These are phyloP conservation scores for Mastomys coucha DNA, from an alignment of 2,113 vertebrate species.

Conservation along the genomic window DNA sequence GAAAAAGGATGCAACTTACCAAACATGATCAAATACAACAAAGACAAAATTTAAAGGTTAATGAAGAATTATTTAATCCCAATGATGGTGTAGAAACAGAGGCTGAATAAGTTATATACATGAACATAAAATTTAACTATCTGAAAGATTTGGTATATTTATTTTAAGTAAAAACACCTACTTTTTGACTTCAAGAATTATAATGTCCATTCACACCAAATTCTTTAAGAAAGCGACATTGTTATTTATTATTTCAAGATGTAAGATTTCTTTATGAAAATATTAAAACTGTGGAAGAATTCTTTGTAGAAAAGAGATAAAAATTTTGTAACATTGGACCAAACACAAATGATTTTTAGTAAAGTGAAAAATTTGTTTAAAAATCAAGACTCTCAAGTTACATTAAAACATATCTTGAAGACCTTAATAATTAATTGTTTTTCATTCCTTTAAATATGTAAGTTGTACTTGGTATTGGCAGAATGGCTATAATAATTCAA, in stretches of 20 bases:
- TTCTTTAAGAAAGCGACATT: background rate
- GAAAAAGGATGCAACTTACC: conserved; percentile 24
- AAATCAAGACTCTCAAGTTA: background rate
- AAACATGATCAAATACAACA: background rate
- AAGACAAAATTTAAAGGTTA: conserved; percentile 60
- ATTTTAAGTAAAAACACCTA: conserved; percentile 12
- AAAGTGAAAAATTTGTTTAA: conserved; percentile 10
- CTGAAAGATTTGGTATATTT: conserved; percentile 19
- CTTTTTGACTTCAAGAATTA: conserved; percentile 14
- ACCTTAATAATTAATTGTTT: background rate
- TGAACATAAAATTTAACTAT: conserved; percentile 44
- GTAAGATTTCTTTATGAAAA: background rate
- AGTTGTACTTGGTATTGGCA: background rate
- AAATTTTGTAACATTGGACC: background rate
- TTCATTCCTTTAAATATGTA: conserved; percentile 2
- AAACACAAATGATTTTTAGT: conserved; percentile 35
- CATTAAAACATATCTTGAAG: background rate
- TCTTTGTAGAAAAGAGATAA: background rate
- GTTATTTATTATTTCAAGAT: conserved; percentile 21
- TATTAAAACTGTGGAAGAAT: background rate
- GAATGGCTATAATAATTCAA: background rate
- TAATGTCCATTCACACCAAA: background rate
- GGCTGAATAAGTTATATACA: background rate
- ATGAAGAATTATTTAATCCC: conserved; percentile 12
- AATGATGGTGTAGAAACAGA: background rate